These are phyloP conservation scores for Lamellibrachia luymesi DNA, from an alignment of 1,140 invertebrate genomes.

Conservation along the genomic window DNA sequence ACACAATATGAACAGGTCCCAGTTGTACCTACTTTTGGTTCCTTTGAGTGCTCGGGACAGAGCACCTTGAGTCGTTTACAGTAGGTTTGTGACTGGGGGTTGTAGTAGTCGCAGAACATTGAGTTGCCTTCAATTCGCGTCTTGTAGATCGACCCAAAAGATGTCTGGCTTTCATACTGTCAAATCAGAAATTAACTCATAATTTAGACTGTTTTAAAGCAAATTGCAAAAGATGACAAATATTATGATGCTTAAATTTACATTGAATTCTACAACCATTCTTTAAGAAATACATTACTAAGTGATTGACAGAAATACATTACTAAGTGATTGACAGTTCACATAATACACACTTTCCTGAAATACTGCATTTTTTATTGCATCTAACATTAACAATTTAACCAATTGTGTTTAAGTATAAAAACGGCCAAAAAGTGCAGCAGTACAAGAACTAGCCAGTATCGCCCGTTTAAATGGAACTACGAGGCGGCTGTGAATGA, in stretches of 20 bases:
- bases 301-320: neutral
- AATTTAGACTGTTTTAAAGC: neutral
- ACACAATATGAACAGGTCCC: neutral
- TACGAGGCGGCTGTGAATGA: neutral
- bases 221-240: neutral
- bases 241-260: neutral
- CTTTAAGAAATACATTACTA: neutral
- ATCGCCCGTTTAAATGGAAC: neutral
- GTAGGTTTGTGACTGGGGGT: slow-evolving; percentile 84
- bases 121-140: slow-evolving; percentile 90
- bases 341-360: neutral
- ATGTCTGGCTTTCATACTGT: slow-evolving; percentile 92
- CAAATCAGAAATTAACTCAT: neutral
- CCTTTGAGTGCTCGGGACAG: slow-evolving; percentile 97
- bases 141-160: slow-evolving; percentile 91
- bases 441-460: neutral
- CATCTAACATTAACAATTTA: neutral
- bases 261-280: neutral
- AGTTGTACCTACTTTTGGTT: slow-evolving; percentile 72
- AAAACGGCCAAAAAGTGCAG: neutral
- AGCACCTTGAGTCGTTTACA: slow-evolving; percentile 93
- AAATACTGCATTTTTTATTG: neutral
- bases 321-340: neutral
- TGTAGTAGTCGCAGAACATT: slow-evolving; percentile 98
- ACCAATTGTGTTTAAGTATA: neutral